Evolutionary conservation across 2,113 vertebrate genomes (phyloP).

Genomic region (Gallinago jamesoni): DNA sequence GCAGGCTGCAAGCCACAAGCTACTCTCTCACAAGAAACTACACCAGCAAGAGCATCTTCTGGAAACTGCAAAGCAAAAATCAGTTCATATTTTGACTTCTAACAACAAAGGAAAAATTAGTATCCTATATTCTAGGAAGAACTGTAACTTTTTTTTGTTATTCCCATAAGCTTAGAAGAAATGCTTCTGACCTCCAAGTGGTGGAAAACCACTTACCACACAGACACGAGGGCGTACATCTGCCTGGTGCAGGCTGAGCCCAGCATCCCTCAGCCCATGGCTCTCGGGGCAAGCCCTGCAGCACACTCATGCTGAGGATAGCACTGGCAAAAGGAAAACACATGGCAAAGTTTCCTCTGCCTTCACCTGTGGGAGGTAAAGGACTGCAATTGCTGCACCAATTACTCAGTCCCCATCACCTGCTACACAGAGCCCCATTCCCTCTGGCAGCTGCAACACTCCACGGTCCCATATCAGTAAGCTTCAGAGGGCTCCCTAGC

Average conservation of each 20-base stretch:
- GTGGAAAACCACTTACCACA: background rate
- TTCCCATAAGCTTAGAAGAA: background rate
- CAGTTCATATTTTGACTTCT: background rate
- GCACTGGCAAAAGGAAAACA: background rate
- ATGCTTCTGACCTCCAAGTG: background rate
- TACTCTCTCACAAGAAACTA: background rate
- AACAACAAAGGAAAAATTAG: background rate
- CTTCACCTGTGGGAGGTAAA: background rate
- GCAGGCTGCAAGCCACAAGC: background rate
- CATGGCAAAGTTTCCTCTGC: background rate
- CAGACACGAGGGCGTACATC: rapidly evolving
- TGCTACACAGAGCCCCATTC: background rate
- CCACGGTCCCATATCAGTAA: background rate
- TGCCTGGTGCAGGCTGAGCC: background rate
- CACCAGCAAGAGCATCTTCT: background rate
- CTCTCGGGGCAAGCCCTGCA: background rate
- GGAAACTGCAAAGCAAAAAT: background rate
- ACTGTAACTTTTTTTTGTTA: background rate
- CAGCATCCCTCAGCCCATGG: background rate
- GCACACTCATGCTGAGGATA: background rate
- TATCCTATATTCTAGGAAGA: background rate
- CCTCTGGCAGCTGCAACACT: background rate
- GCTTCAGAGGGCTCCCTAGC: background rate
- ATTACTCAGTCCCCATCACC: background rate
- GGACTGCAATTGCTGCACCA: background rate